Evolutionary conservation across 2,113 vertebrate species (phyloP).

Genomic region (Falco punctatus): DNA sequence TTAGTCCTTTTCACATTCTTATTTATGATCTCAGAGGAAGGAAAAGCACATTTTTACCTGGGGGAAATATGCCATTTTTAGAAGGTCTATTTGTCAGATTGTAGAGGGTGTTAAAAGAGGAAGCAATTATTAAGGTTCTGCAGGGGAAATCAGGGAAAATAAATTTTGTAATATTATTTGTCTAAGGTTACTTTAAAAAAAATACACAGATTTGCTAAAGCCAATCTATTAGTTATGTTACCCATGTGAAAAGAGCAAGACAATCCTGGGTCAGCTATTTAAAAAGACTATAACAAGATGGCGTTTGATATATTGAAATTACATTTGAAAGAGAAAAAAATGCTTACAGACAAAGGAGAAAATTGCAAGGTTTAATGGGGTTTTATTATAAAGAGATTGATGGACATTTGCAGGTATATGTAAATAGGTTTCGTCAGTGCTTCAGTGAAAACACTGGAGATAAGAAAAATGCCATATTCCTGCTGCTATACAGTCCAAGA

Average conservation of each 20-base stretch:
- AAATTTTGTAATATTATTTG: conserved; percentile 26
- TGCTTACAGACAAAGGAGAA: conserved; percentile 49
- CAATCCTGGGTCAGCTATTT: neutral
- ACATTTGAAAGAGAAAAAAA: conserved; percentile 22
- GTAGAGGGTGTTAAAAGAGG: neutral
- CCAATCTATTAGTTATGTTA: neutral
- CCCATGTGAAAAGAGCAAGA: neutral
- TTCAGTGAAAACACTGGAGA: conserved; percentile 56
- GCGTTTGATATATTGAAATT: conserved; percentile 48
- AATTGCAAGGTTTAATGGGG: conserved; percentile 34
- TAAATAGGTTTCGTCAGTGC: conserved; percentile 45
- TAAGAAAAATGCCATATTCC: conserved; percentile 68
- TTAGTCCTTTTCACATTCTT: neutral
- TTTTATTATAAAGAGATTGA: conserved; percentile 65
- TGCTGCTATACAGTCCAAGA: conserved; percentile 20
- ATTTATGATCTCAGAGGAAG: conserved; percentile 12
- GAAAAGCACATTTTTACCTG: conserved; percentile 21
- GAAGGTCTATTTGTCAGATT: conserved; percentile 26
- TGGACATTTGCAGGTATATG: conserved; percentile 56
- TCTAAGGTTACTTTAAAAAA: conserved; percentile 18
- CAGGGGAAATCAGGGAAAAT: neutral
- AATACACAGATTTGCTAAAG: neutral
- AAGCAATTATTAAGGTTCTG: conserved; percentile 34
- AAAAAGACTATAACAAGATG: conserved; percentile 2
- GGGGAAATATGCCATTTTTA: conserved; percentile 30